A percentile compares a stretch with the other conserved stretches of the same genome.
Conservation (phyloP, 2,797 vertebrate species). For the Cichlasoma orientale region DNA sequence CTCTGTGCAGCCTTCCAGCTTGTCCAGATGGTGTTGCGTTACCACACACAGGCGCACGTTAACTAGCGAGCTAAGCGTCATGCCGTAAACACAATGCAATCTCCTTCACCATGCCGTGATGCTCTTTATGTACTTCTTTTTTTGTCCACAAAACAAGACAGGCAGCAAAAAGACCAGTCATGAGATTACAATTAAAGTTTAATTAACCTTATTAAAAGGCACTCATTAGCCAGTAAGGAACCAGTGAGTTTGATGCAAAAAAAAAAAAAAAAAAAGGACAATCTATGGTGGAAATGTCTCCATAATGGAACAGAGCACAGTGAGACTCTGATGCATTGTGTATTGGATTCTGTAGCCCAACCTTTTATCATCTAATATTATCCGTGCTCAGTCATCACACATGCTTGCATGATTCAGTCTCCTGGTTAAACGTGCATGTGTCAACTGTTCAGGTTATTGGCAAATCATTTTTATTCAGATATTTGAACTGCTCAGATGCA, state of each 20-base stretch:
- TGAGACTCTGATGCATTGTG: neutral
- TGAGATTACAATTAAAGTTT: neutral
- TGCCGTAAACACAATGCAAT: neutral
- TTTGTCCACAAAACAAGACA: neutral
- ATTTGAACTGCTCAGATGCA: neutral
- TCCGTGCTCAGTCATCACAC: neutral
- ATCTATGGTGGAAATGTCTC: neutral
- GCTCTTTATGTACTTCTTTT: neutral
- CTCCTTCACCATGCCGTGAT: neutral
- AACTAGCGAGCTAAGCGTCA: neutral
- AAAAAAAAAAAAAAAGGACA: too few species aligned
- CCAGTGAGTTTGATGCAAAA: neutral
- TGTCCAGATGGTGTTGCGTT: constrained; percentile 44
- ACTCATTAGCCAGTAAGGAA: neutral
- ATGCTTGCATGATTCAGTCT: neutral
- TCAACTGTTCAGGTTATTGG: neutral
- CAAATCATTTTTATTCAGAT: too few species aligned
- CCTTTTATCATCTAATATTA: neutral
- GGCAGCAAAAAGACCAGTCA: neutral
- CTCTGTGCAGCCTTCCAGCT: constrained; percentile 35
- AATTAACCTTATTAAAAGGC: neutral
- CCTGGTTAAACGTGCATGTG: neutral
- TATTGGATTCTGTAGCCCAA: neutral
- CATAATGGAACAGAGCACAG: neutral
- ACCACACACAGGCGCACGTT: constrained; percentile 16